phyloP scores from a whole-genome alignment of 2,113 vertebrate genomes.

The Oenanthe melanoleuca region DNA sequence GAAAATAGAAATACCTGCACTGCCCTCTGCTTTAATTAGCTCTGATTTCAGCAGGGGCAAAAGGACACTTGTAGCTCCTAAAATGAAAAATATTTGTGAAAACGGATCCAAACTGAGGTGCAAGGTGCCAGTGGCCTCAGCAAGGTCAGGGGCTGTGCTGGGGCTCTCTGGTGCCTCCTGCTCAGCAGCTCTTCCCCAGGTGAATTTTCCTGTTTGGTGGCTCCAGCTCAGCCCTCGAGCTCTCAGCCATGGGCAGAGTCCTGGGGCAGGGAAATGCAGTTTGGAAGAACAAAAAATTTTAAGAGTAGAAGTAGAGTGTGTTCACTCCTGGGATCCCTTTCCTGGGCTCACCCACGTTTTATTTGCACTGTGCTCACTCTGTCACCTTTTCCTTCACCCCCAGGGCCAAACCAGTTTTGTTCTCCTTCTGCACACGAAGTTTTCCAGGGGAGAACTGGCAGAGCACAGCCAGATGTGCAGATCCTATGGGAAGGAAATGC shows the following conservation, averaged over 20 bases:
- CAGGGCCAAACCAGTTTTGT: not conserved
- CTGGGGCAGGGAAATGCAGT: too few species aligned
- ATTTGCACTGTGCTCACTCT: not conserved
- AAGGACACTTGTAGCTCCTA: not conserved
- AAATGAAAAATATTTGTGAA: not conserved
- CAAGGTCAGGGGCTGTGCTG: not conserved
- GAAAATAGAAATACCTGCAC: rapidly evolving
- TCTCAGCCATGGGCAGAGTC: not conserved
- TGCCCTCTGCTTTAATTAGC: not conserved
- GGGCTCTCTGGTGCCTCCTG: not conserved
- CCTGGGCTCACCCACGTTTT: not conserved
- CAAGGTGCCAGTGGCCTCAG: not conserved
- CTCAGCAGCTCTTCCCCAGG: not conserved
- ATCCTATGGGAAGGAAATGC: not conserved
- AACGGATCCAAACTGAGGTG: not conserved
- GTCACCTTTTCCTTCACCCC: not conserved
- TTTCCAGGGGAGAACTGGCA: not conserved
- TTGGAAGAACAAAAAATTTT: too few species aligned
- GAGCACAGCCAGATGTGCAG: not conserved
- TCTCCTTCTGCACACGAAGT: not conserved
- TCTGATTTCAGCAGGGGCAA: not conserved
- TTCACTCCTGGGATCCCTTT: rapidly evolving
- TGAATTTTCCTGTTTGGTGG: not conserved
- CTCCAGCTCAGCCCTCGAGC: rapidly evolving
- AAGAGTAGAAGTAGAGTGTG: rapidly evolving